These are phyloP conservation scores for Tylochromis polylepis DNA, from an alignment of 2,113 vertebrate species.

Conservation along the genomic window DNA sequence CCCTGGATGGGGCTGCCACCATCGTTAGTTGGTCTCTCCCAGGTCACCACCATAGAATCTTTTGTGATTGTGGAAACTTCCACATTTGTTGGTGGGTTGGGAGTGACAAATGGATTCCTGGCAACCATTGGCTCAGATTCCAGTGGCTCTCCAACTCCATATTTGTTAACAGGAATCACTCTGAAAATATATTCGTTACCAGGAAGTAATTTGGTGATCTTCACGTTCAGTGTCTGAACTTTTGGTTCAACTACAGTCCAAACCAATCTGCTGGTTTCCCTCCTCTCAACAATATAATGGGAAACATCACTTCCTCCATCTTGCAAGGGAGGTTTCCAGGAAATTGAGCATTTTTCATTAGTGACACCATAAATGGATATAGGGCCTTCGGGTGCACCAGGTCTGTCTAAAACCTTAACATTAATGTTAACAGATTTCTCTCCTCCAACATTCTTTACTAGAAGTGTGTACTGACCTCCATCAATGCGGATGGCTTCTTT, in stretches of 20 bases:
- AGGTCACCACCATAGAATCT: slow-evolving; percentile 96
- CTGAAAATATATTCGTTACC: slow-evolving; percentile 98
- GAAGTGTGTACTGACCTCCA: slow-evolving; percentile 87
- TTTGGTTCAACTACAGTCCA: slow-evolving; percentile 92
- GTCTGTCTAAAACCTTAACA: slow-evolving; percentile 93
- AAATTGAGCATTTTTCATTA: slow-evolving; percentile 88
- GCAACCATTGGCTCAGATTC: slow-evolving; percentile 89
- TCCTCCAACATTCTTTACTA: slow-evolving; percentile 93
- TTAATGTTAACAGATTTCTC: slow-evolving; percentile 85
- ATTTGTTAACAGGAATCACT: slow-evolving; percentile 96
- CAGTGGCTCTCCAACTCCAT: slow-evolving; percentile 90
- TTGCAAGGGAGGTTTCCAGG: slow-evolving; percentile 92
- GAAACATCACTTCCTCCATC: slow-evolving; percentile 94
- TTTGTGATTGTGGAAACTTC: slow-evolving; percentile 91
- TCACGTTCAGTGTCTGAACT: slow-evolving; percentile 87
- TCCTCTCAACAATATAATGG: slow-evolving; percentile 91
- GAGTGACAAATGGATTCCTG: slow-evolving; percentile 89
- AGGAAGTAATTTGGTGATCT: slow-evolving; percentile 93
- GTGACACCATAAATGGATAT: slow-evolving; percentile 85
- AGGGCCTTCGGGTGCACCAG: slow-evolving; percentile 92
- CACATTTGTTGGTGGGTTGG: slow-evolving; percentile 84
- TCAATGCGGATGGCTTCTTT: slow-evolving; percentile 90
- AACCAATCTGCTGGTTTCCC: slow-evolving; percentile 95
- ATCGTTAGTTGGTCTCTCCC: slow-evolving; percentile 91
- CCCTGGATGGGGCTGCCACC: slow-evolving; percentile 92